A percentile compares a stretch with the other conserved stretches of the same genome.
phyloP scores from a whole-genome alignment of 2,888 invertebrate genomes.

The Myopa testacea region DNA sequence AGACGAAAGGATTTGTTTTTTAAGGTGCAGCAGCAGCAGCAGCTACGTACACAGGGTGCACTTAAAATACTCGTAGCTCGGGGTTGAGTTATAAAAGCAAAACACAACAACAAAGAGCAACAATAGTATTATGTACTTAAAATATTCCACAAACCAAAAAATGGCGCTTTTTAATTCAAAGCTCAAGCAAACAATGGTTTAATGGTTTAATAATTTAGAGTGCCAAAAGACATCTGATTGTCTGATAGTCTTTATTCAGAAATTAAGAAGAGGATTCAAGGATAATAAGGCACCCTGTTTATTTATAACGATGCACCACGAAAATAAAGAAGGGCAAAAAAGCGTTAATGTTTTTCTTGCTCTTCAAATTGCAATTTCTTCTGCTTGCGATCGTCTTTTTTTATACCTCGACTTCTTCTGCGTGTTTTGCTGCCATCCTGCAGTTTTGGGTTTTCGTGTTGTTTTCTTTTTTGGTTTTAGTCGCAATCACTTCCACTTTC shows the following conservation, averaged over 20 bases:
- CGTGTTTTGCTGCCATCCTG: not conserved
- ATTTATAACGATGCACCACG: not conserved
- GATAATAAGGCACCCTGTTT: not conserved
- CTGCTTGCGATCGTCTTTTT: not conserved
- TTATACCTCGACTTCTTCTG: not conserved
- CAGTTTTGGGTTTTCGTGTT: not conserved
- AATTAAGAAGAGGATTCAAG: too few relatives aligned
- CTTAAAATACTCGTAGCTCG: too few relatives aligned
- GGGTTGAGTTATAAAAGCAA: too few relatives aligned
- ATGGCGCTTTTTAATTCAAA: not conserved
- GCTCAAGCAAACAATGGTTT: too few relatives aligned
- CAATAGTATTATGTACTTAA: too few relatives aligned
- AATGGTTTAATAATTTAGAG: too few relatives aligned
- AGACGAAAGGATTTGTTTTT: slow-evolving; percentile 19
- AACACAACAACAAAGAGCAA: not conserved
- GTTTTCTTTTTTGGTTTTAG: slow-evolving; percentile 6
- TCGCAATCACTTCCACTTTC: slow-evolving; percentile 37
- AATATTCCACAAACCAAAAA: too few relatives aligned
- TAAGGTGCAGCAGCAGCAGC: not conserved
- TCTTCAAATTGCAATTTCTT: too few relatives aligned
- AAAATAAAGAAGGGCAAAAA: not conserved
- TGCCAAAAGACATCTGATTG: too few relatives aligned
- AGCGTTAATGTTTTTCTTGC: not conserved
- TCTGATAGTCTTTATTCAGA: too few relatives aligned
- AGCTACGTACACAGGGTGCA: not conserved